Base-by-base conservation (phyloP, 2,797 vertebrate genomes). In the Tadarida brasiliensis region DNA sequence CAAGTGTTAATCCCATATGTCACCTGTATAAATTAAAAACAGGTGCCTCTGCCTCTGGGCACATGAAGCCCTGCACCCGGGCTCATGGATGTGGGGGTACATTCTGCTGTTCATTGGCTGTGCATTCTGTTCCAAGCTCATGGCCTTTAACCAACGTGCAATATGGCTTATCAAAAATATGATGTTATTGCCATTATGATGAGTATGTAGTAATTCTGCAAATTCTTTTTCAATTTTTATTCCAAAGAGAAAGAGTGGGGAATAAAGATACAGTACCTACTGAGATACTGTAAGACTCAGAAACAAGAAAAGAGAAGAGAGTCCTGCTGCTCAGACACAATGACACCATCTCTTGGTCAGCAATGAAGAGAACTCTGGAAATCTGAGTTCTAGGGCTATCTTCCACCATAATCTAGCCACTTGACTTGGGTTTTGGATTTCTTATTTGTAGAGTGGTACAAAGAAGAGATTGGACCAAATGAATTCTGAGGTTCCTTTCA, bases 201-300 rank as follows among this genome's bases (percentile, higher is more conserved):
- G 76, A 70, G 2, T 71, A 28, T 94, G 24, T 59, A 39, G 47
- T 35, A 78, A 94, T 57, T 86, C n/a, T 26, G 14, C 14, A 57
- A 63, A 76, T 65, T 80, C 24, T 77, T 56, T 87, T 88, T 74
- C 56, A 47, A 56, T 73, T 91, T 95, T 93, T 76, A 49, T 94
- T 96, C 51, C 91, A 68, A 95, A 67, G 12, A 88, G 44, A 91
- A 35, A 92, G 20, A 93, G 59, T 61, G 44, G 14, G 11, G 39
- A 87, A 57, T n/a, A 61, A 44, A 80, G 22, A 49, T 83, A 39
- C 11, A 80, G 44, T 61, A 56, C 24, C 81, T 92, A 19, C 20
- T 44, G 59, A 63, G 56, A 80, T 57, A 67, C 35, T 51, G 4
- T 57, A 88, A 87, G 22, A 59, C 24, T 4, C 51, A 78, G 57